Conservation (phyloP, 2,888 invertebrate species). For the Parnassius apollo region DNA sequence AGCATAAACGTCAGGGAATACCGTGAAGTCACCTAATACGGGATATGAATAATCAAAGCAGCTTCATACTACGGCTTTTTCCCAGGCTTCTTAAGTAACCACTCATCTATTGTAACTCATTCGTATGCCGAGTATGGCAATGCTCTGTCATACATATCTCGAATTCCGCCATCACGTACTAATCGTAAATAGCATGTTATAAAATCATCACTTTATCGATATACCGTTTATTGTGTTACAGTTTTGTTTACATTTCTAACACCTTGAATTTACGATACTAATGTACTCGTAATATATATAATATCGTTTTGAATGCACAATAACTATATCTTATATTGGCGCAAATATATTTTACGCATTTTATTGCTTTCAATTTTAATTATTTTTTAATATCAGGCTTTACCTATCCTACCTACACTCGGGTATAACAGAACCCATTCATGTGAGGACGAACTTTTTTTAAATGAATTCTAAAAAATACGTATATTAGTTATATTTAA, state of each 20-base stretch:
- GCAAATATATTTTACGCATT: too few species aligned
- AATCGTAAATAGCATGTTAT: slow-evolving; percentile 17
- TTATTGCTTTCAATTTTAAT: too few species aligned
- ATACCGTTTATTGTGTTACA: slow-evolving; percentile 11
- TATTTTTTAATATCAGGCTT: too few species aligned
- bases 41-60: slow-evolving; percentile 4
- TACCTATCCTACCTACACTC: too few species aligned
- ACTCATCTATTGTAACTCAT: slow-evolving; percentile 29
- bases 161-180: slow-evolving; percentile 11
- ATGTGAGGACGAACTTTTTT: too few species aligned
- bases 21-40: background rate
- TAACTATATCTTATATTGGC: too few species aligned
- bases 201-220: slow-evolving; percentile 23
- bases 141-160: slow-evolving; percentile 23
- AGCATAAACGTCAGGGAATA: too few species aligned
- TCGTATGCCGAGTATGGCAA: slow-evolving; percentile 16
- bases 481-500: too few species aligned
- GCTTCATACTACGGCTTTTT: slow-evolving; percentile 24
- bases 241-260: slow-evolving; percentile 5
- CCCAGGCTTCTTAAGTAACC: slow-evolving; percentile 35
- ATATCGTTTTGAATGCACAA: background rate
- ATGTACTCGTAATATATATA: background rate
- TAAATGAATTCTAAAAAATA: too few species aligned
- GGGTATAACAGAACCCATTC: too few species aligned
- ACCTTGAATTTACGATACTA: background rate